Conservation (phyloP, 2,888 invertebrate genomes). For the Lycia hirtaria region DNA sequence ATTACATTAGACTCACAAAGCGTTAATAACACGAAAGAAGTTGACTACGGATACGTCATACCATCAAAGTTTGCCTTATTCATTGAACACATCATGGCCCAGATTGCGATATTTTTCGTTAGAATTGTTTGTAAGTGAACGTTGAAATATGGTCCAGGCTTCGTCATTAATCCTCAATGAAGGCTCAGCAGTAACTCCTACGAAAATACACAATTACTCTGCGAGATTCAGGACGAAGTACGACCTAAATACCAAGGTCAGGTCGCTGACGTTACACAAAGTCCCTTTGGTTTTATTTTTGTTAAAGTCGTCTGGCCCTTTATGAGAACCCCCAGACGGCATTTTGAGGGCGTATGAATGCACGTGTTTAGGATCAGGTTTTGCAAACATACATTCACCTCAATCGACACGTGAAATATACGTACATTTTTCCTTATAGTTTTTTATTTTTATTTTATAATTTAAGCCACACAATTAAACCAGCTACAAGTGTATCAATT, state of each 20-base stretch:
- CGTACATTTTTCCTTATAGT: neutral
- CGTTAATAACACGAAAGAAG: too few relatives aligned
- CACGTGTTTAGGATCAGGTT: conserved; percentile 12
- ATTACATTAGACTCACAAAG: too few relatives aligned
- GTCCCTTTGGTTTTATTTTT: conserved; percentile 22
- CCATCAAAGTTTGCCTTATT: conserved; percentile 1
- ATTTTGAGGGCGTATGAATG: conserved; percentile 7
- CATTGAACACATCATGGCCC: neutral
- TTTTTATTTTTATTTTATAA: conserved; percentile 7
- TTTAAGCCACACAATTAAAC: conserved; percentile 14
- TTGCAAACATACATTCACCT: neutral
- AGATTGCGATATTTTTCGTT: neutral
- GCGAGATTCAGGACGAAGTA: conserved; percentile 3
- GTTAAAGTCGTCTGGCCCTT: conserved; percentile 21
- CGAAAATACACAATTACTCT: conserved; percentile 15
- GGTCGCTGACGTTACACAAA: conserved; percentile 23
- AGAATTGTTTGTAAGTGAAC: neutral
- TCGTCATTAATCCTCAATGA: conserved; percentile 2
- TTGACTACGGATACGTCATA: too few relatives aligned
- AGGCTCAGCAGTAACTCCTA: conserved; percentile 8
- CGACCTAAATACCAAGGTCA: conserved; percentile 21
- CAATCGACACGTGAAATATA: neutral
- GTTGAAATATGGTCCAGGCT: conserved; percentile 5
- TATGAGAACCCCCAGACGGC: conserved; percentile 24
- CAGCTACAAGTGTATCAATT: conserved; percentile 21